Percentiles rank a stretch among this genome's conserved stretches.
Evolutionary conservation across 2,888 invertebrate species (phyloP).

Genomic region (Rugalucina vietnamica): DNA sequence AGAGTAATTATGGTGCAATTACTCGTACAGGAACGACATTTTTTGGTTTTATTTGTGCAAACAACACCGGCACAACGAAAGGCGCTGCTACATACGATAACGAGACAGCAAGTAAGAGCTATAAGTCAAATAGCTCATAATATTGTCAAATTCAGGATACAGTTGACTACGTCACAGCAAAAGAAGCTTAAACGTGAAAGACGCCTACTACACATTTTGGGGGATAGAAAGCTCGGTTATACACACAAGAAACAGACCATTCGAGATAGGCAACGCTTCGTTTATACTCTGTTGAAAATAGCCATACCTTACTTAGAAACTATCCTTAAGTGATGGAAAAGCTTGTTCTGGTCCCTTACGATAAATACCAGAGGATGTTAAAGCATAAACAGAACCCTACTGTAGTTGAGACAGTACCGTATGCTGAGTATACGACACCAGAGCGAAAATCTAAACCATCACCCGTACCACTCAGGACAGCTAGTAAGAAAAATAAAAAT

Average conservation of each 20-base stretch:
- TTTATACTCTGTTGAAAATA: neutral
- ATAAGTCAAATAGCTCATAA: constrained; percentile 24
- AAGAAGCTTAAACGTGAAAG: neutral
- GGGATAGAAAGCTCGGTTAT: constrained; percentile 2
- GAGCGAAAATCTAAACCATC: too few species aligned
- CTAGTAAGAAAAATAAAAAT: too few species aligned
- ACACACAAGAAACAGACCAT: neutral
- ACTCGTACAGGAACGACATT: constrained; percentile 11
- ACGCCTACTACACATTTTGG: neutral
- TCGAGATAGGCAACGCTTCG: neutral
- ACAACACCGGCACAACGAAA: constrained; percentile 19
- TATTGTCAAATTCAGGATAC: neutral
- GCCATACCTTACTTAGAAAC: neutral
- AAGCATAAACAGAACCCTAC: too few species aligned
- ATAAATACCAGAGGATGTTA: constrained; percentile 28
- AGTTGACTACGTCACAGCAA: neutral
- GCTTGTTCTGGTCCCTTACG: constrained; percentile 27
- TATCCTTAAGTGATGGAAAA: constrained; percentile 33
- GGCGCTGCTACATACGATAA: constrained; percentile 30
- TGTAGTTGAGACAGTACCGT: too few species aligned
- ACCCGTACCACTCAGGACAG: too few species aligned
- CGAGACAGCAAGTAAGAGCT: constrained; percentile 30
- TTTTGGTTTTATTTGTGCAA: constrained; percentile 18
- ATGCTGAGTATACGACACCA: too few species aligned
- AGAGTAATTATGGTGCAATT: constrained; percentile 20